Conservation (phyloP, 2,797 vertebrate species). For the Gorsachius magnificus region DNA sequence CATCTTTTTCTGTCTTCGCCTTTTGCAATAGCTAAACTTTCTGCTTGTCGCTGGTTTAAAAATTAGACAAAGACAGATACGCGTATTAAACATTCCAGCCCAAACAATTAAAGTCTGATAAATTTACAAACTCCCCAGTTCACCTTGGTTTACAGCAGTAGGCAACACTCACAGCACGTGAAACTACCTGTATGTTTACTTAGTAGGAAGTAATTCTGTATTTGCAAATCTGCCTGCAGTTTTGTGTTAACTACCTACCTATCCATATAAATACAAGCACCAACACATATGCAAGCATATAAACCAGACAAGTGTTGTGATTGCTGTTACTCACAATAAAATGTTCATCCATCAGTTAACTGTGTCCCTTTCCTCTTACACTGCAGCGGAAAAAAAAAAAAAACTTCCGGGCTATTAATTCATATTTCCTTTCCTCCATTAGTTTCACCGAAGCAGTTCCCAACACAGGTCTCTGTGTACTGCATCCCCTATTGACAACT, state of each 20-base stretch:
- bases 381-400: neutral
- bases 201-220: neutral
- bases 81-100: neutral
- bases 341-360: neutral
- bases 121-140: neutral
- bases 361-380: neutral
- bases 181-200: neutral
- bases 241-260: neutral
- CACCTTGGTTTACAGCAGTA: neutral
- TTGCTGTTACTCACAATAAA: neutral
- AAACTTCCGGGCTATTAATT: neutral
- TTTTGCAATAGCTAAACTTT: neutral
- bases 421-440: neutral
- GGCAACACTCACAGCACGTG: neutral
- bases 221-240: neutral
- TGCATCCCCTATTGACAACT: neutral
- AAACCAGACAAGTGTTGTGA: neutral
- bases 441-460: neutral
- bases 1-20: neutral
- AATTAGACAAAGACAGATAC: neutral
- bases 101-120: neutral
- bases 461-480: neutral
- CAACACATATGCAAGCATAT: neutral
- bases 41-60: neutral
- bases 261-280: neutral